A percentile compares a stretch with the other conserved stretches of the same genome.
phyloP scores from a whole-genome alignment of 2,888 invertebrate species.

The Latrodectus elegans region DNA sequence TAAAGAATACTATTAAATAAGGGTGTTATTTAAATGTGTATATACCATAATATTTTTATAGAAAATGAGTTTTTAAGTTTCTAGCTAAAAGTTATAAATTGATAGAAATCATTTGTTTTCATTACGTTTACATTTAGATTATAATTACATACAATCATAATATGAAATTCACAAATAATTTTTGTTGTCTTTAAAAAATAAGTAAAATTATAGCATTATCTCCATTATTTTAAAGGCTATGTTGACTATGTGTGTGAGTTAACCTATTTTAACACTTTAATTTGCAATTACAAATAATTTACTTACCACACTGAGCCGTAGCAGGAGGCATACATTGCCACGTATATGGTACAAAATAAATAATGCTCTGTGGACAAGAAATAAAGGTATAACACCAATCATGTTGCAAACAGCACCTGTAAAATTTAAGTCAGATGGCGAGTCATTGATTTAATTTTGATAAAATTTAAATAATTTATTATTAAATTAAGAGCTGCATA shows the following conservation, averaged over 20 bases:
- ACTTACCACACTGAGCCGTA: conserved; percentile 84
- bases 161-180: neutral
- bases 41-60: no score
- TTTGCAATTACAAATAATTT: neutral
- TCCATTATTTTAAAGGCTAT: neutral
- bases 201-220: neutral
- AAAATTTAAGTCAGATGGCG: neutral
- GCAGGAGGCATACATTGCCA: conserved; percentile 87
- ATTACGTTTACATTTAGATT: no score
- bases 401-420: conserved; percentile 87
- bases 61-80: no score
- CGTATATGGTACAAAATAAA: conserved; percentile 90
- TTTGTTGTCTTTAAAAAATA: neutral
- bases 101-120: no score
- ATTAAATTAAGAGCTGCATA: no score
- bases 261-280: neutral
- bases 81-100: no score
- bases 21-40: no score
- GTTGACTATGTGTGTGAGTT: neutral
- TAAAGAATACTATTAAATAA: no score
- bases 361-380: conserved; percentile 85
- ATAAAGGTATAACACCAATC: conserved; percentile 89
- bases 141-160: no score
- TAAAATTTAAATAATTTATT: no score
- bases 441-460: no score